Evolutionary conservation across 2,113 vertebrate species (phyloP).

Genomic region (Rana temporaria): DNA sequence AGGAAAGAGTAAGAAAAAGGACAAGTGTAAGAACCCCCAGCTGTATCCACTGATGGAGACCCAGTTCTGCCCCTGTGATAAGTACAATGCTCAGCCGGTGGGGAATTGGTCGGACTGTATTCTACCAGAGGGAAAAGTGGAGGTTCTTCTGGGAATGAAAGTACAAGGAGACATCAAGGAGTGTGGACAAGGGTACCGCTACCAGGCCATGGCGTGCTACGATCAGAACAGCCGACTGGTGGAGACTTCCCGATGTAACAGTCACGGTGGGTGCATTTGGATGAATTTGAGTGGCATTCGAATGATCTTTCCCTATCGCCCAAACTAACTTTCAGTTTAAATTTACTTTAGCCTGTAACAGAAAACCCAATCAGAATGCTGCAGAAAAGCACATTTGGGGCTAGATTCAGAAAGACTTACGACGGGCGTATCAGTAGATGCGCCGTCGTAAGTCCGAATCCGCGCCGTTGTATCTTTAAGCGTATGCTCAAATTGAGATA

Average conservation of each 20-base stretch:
- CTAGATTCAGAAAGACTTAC: too few species aligned
- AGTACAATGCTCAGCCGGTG: slow-evolving; percentile 93
- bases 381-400: too few species aligned
- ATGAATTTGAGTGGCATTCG: too few species aligned
- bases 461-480: too few species aligned
- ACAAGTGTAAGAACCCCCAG: slow-evolving; percentile 94
- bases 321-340: too few species aligned
- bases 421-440: too few species aligned
- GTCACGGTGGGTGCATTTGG: slow-evolving; percentile 79
- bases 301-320: too few species aligned
- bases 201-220: slow-evolving; percentile 96
- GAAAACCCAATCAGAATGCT: too few species aligned
- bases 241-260: slow-evolving; percentile 93
- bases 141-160: slow-evolving; percentile 78
- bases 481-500: too few species aligned
- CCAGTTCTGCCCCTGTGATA: slow-evolving; percentile 95
- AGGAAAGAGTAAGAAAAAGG: slow-evolving; percentile 97
- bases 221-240: slow-evolving; percentile 92
- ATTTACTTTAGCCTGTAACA: too few species aligned
- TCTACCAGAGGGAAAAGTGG: slow-evolving; percentile 83
- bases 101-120: slow-evolving; percentile 98
- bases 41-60: slow-evolving; percentile 93
- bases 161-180: slow-evolving; percentile 87
- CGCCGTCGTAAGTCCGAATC: too few species aligned
- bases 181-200: slow-evolving; percentile 95